Evolutionary conservation across 2,113 vertebrate genomes (phyloP).

Genomic region (Pterophyllum scalare): DNA sequence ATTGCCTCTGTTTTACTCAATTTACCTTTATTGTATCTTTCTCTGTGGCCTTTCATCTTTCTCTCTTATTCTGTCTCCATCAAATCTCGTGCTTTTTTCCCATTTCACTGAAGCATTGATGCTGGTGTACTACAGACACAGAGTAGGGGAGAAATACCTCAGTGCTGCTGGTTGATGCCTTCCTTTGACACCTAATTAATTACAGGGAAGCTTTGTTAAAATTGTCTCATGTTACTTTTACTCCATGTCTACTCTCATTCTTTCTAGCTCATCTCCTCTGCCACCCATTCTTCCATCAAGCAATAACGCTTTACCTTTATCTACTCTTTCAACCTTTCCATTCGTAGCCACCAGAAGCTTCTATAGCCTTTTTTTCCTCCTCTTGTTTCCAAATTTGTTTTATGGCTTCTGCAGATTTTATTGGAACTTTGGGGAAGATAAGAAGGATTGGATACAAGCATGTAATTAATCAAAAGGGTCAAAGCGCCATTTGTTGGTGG

Average conservation of each 20-base stretch:
- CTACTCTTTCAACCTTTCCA: background rate
- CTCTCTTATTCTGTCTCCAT: background rate
- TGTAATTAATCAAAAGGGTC: background rate
- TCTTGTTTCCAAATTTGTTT: background rate
- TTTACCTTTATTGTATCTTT: background rate
- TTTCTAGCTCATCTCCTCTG: background rate
- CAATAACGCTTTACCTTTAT: background rate
- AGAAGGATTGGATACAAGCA: background rate
- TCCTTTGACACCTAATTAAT: conserved; percentile 63
- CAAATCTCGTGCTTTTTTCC: background rate
- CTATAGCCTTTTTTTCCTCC: rapidly evolving
- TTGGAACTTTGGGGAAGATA: background rate
- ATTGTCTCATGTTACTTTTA: background rate
- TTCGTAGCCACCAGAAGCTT: background rate
- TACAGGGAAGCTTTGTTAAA: conserved; percentile 14
- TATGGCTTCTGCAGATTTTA: background rate
- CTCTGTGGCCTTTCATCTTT: conserved; percentile 13
- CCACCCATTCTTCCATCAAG: background rate
- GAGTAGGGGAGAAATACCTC: conserved; percentile 11
- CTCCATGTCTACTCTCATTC: background rate
- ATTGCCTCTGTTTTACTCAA: background rate
- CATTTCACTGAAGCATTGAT: conserved; percentile 22
- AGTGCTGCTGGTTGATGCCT: conserved; percentile 48
- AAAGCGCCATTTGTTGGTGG: background rate
- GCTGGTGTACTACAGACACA: conserved; percentile 22